phyloP scores from a whole-genome alignment of 2,797 vertebrate species.

The Novumbra hubbsi region DNA sequence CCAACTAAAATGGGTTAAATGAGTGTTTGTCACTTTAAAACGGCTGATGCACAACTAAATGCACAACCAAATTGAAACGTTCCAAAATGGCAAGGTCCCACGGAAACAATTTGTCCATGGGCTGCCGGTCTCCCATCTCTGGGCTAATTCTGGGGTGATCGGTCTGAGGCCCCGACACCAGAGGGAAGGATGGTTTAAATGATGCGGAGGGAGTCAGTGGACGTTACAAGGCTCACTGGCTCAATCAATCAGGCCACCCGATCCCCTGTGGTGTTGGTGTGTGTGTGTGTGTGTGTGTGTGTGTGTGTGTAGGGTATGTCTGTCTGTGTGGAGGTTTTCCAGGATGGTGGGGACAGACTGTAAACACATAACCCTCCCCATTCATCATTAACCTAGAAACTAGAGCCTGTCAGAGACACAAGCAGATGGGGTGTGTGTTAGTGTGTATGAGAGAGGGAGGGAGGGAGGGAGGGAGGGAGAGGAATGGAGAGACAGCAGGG shows the following conservation, averaged over 20 bases:
- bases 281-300: conserved; percentile 6
- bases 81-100: too few relatives aligned
- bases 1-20: too few relatives aligned
- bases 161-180: conserved; percentile 48
- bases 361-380: background rate
- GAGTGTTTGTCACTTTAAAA: too few relatives aligned
- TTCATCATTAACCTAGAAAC: conserved; percentile 66
- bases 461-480: conserved; percentile 31
- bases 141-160: conserved; percentile 63
- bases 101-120: too few relatives aligned
- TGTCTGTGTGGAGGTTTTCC: conserved; percentile 17
- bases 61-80: too few relatives aligned
- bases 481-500: conserved; percentile 27
- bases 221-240: conserved; percentile 60
- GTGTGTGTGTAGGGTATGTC: conserved; percentile 16
- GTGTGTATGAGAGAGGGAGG: conserved; percentile 9
- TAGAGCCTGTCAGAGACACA: conserved; percentile 49
- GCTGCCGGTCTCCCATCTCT: too few relatives aligned
- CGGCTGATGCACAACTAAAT: too few relatives aligned
- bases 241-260: conserved; percentile 59
- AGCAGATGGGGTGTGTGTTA: conserved; percentile 52
- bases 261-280: conserved; percentile 23
- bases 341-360: conserved; percentile 18
- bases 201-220: conserved; percentile 65
- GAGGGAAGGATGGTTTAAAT: conserved; percentile 46